phyloP scores from a whole-genome alignment of 2,888 invertebrate genomes.

The Ormyrus thymus region DNA sequence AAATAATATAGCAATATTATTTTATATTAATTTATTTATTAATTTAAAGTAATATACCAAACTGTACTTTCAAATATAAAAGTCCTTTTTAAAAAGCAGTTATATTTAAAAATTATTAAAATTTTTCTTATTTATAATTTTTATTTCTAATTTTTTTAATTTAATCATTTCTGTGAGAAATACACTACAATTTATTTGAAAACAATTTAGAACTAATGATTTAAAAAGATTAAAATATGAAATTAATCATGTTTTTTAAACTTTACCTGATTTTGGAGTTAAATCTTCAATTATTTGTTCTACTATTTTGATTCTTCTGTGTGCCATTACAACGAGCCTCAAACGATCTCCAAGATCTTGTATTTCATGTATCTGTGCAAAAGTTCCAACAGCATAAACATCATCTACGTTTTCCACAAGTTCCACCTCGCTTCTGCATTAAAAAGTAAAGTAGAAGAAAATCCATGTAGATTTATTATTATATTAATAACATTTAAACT shows the following conservation, averaged over 20 bases:
- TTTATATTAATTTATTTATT: slow-evolving; percentile 4
- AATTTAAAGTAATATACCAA: background rate
- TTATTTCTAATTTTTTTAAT: background rate
- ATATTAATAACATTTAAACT: slow-evolving; percentile 61
- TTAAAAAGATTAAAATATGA: background rate
- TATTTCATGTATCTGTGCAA: slow-evolving; percentile 98
- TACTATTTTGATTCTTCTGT: slow-evolving; percentile 89
- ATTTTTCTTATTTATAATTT: background rate
- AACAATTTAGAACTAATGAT: background rate
- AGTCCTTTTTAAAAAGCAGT: background rate
- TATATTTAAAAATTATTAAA: background rate
- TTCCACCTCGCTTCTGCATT: slow-evolving; percentile 86
- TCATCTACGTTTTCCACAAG: slow-evolving; percentile 89
- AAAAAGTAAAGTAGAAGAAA: slow-evolving; percentile 24
- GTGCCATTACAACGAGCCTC: slow-evolving; percentile 95
- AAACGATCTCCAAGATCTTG: slow-evolving; percentile 95
- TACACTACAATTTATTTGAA: background rate
- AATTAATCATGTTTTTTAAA: slow-evolving; percentile 2
- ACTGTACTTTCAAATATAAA: background rate
- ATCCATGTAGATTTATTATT: slow-evolving; percentile 5
- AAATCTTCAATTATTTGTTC: slow-evolving; percentile 87
- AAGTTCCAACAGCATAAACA: slow-evolving; percentile 93
- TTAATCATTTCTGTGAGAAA: background rate
- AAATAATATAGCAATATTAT: slow-evolving; percentile 32
- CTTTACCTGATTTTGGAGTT: slow-evolving; percentile 77